phyloP scores from a whole-genome alignment of 2,113 vertebrate genomes.

The human region GRCh38 chr11:41394001-41394500 shows the following conservation, averaged over 20 bases:
- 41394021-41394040: neutral
- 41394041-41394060: neutral
- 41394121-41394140: neutral
- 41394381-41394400: neutral
- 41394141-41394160: neutral
- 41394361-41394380: neutral
- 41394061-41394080: accelerated
- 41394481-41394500: neutral
- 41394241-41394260: neutral
- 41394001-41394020: neutral
- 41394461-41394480: neutral
- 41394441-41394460: accelerated
- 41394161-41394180: neutral
- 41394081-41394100: neutral
- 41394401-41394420: neutral
- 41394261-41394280: neutral
- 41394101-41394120: neutral
- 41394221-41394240: neutral
- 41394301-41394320: neutral
- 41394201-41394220: no score
- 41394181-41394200: no score
- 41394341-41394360: neutral
- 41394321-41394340: neutral
- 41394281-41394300: neutral
- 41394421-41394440: no score